Percentiles rank a stretch among this genome's conserved stretches.
phyloP scores from a whole-genome alignment of 2,113 vertebrate genomes.

The Ranitomeya variabilis region DNA sequence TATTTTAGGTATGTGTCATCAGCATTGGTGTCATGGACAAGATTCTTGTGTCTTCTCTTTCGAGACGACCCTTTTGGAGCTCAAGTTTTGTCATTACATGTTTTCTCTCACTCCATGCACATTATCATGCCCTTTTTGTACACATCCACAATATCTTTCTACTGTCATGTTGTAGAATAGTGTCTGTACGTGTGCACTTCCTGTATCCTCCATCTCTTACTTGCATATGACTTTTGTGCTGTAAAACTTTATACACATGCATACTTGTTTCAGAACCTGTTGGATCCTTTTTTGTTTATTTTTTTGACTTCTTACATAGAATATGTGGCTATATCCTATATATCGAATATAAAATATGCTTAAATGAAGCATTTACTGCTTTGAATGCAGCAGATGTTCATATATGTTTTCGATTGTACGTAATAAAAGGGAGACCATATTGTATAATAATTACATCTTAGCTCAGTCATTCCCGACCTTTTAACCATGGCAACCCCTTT shows the following conservation, averaged over 20 bases:
- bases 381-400: neutral
- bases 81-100: neutral
- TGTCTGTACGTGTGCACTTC: neutral
- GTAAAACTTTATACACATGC: neutral
- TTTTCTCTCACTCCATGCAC: neutral
- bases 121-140: neutral
- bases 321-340: neutral
- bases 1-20: slow-evolving; percentile 2
- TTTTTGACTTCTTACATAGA: neutral
- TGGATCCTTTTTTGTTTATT: neutral
- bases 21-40: neutral
- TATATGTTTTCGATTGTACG: neutral
- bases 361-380: neutral
- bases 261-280: neutral
- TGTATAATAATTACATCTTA: neutral
- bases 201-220: neutral
- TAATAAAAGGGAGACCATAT: neutral
- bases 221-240: neutral
- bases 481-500: neutral
- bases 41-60: neutral
- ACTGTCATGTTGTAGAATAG: neutral
- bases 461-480: neutral
- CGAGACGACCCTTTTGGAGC: neutral
- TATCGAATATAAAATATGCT: neutral
- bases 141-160: neutral